Conservation (phyloP, 2,797 vertebrate genomes). For the Cossypha caffra region DNA sequence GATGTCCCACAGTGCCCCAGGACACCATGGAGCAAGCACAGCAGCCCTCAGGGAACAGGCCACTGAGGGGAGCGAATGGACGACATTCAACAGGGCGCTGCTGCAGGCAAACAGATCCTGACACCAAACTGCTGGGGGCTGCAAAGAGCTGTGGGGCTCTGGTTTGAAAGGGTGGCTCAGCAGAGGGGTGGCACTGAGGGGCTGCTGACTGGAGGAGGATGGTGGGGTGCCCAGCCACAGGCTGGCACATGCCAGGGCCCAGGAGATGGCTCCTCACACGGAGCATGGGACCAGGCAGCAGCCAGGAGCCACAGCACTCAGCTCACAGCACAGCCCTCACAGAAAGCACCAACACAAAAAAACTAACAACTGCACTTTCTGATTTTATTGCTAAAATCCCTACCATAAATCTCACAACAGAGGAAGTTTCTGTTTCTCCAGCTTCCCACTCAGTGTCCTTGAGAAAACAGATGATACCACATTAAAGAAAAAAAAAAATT, state of each 20-base stretch:
- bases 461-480: constrained; percentile 57
- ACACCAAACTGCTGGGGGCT: rapidly evolving
- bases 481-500: constrained; percentile 18
- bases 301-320: not conserved
- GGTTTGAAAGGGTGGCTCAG: not conserved
- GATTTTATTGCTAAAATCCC: constrained; percentile 38
- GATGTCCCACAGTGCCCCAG: rapidly evolving
- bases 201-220: not conserved
- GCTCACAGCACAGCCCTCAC: not conserved
- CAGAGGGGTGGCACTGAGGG: not conserved
- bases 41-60: not conserved
- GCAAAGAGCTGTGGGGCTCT: not conserved
- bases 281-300: rapidly evolving
- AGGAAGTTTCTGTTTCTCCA: constrained; percentile 67
- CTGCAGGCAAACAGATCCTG: not conserved
- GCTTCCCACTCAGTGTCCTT: constrained; percentile 69
- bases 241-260: rapidly evolving
- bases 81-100: rapidly evolving
- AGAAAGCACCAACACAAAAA: not conserved
- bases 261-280: rapidly evolving
- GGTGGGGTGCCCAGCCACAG: not conserved
- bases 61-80: rapidly evolving
- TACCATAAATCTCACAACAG: constrained; percentile 49
- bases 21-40: rapidly evolving
- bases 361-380: not conserved